Evolutionary conservation across 1,140 invertebrate genomes (phyloP), one percentile per base, ranked within the genome.

Genomic region (Euglossa dilemma): DNA sequence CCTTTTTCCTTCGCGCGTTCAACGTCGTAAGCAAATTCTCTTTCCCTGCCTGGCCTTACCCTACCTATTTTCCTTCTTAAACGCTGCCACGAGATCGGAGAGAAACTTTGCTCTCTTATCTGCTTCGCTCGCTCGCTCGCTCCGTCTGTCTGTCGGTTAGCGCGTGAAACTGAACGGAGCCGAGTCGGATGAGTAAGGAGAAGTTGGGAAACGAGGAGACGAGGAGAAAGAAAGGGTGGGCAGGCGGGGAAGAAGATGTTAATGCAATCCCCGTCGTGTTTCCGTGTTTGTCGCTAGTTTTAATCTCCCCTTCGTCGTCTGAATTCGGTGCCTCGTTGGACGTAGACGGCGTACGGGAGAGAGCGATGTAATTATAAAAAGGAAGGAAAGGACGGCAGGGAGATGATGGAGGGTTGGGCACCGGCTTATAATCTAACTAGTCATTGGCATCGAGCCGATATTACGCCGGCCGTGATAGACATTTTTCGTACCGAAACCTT

Each of bases 321-420:
- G 59, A 43, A 80, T 89, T 81, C 80, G 84, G 79, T 80, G 67
- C 87, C 86, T 76, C 74, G 83, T 78, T 85, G 25, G 57, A 47
- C 64, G 47, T 71, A 47, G 78, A 80, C 64, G 70, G 11, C 6
- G 45, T 5, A 50, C 45, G 6, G 75, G 66, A 59, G 56, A 52
- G 73, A 56, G 36, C 63, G 69, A 89, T 70, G 88, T 90, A 90
- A 90, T 90, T 90, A 90, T 87, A 90, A 90, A 86, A 87, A 87
- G 71, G 88, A 90, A 86, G 74, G 70, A 85, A 78, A 77, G 66
- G 84, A 64, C 23, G 56, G 20, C 12, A 28, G 36, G 52, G n/a
- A 66, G 83, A 89, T 81, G 85, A 82, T 73, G 63, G 45, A 79
- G 72, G 85, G 59, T 61, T 67, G 85, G 23, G 57, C 23, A 28